These are phyloP conservation scores for Zoanthus sociatus DNA, from an alignment of 92 coral and sea anemone species.

Conservation along the genomic window DNA sequence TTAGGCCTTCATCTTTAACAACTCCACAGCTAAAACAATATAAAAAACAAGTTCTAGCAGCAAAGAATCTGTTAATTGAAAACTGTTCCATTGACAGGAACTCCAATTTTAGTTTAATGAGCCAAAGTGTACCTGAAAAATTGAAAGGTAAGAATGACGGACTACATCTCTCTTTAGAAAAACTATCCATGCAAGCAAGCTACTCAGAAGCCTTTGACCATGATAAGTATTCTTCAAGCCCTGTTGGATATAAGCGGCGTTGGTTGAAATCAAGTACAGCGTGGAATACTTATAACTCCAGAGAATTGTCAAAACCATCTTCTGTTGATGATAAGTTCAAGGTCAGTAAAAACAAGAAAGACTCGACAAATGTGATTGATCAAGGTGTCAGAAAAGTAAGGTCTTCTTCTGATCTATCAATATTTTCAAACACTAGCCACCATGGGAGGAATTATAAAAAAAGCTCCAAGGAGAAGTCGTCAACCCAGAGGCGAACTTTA, in stretches of 20 bases:
- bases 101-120: background rate
- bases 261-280: slow-evolving; percentile 93
- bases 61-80: slow-evolving; percentile 64
- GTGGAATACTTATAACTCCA: slow-evolving; percentile 83
- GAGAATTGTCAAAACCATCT: slow-evolving; percentile 87
- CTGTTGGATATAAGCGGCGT: slow-evolving; percentile 79
- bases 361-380: background rate
- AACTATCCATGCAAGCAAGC: slow-evolving; percentile 60
- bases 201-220: slow-evolving; percentile 49
- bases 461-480: background rate
- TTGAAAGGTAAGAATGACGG: slow-evolving; percentile 8
- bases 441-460: background rate
- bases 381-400: slow-evolving; percentile 49
- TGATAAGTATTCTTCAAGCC: slow-evolving; percentile 53
- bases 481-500: slow-evolving; percentile 10
- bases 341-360: slow-evolving; percentile 34
- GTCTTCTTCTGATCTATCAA: slow-evolving; percentile 56
- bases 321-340: slow-evolving; percentile 52
- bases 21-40: slow-evolving; percentile 59
- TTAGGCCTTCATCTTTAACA: slow-evolving; percentile 62
- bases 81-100: slow-evolving; percentile 51
- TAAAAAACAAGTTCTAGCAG: slow-evolving; percentile 65
- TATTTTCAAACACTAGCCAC: background rate
- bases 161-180: slow-evolving; percentile 45
- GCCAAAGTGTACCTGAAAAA: slow-evolving; percentile 40